These are phyloP conservation scores for Poecilia velifera DNA, from an alignment of 2,797 vertebrate species.

Conservation along the genomic window DNA sequence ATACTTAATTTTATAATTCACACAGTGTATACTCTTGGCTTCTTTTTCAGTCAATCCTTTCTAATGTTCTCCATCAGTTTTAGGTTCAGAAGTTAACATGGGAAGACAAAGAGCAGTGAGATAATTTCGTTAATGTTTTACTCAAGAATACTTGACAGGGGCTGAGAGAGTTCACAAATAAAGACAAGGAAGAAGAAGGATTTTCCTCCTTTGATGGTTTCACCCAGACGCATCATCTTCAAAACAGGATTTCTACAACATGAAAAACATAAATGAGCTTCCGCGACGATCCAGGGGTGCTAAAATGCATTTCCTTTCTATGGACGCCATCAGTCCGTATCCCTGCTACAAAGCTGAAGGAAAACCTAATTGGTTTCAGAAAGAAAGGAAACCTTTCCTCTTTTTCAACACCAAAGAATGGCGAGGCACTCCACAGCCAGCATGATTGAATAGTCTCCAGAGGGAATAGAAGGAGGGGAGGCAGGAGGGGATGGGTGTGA, in stretches of 20 bases:
- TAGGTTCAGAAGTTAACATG: slow-evolving; percentile 40
- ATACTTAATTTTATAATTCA: not conserved
- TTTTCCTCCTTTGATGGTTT: not conserved
- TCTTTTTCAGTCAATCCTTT: not conserved
- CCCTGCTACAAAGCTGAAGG: slow-evolving; percentile 55
- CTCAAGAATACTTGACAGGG: slow-evolving; percentile 27
- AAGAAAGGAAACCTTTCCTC: slow-evolving; percentile 71
- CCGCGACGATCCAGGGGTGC: slow-evolving; percentile 52
- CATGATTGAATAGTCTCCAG: slow-evolving; percentile 75
- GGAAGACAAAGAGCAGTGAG: not conserved
- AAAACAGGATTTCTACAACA: slow-evolving; percentile 10
- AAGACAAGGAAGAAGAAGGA: not conserved
- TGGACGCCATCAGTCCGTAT: slow-evolving; percentile 46
- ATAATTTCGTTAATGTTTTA: slow-evolving; percentile 10
- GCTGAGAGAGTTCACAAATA: slow-evolving; percentile 5
- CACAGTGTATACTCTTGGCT: not conserved
- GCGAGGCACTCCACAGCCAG: slow-evolving; percentile 65
- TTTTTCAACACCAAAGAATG: slow-evolving; percentile 71
- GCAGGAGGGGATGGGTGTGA: slow-evolving; percentile 20
- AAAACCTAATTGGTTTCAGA: slow-evolving; percentile 75
- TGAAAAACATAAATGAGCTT: slow-evolving; percentile 16
- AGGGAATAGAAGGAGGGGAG: slow-evolving; percentile 47
- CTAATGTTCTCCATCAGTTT: not conserved
- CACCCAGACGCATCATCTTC: slow-evolving; percentile 1
- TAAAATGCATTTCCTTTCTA: slow-evolving; percentile 51